Evolutionary conservation across 2,888 invertebrate genomes (phyloP).

Genomic region (Leptarthrus brevirostris): DNA sequence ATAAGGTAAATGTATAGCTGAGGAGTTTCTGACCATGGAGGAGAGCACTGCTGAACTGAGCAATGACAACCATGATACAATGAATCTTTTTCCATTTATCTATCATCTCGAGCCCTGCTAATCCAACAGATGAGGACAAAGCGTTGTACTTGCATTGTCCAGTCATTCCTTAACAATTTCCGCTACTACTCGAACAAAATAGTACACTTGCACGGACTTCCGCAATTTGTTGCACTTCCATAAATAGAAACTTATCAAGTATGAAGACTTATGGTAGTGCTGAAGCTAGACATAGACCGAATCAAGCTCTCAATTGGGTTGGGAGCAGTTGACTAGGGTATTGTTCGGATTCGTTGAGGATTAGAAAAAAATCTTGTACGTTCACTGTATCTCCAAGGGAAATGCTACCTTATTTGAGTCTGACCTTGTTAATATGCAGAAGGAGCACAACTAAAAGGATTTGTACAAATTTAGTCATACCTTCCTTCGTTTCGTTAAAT

Average conservation of each 20-base stretch:
- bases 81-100: constrained; percentile 26
- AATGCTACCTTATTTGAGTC: neutral
- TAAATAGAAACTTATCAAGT: constrained; percentile 39
- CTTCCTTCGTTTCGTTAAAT: constrained; percentile 35
- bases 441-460: constrained; percentile 29
- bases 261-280: constrained; percentile 15
- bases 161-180: constrained; percentile 36
- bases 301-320: neutral
- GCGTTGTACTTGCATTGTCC: constrained; percentile 9
- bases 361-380: neutral
- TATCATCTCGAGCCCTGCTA: constrained; percentile 23
- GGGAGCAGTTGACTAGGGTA: neutral
- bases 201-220: constrained; percentile 32
- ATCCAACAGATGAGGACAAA: constrained; percentile 19
- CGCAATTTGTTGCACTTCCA: constrained; percentile 43
- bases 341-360: neutral
- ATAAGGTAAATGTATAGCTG: neutral
- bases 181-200: constrained; percentile 7
- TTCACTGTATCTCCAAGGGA: constrained; percentile 1
- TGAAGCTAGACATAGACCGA: neutral
- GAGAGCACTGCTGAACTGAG: neutral
- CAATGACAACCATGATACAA: neutral
- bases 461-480: constrained; percentile 44
- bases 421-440: constrained; percentile 29
- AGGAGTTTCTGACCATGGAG: neutral